Percentiles rank a stretch among this genome's conserved stretches.
Evolutionary conservation across 2,113 vertebrate genomes (phyloP).

Genomic region (Sinocyclocheilus anophthalmus): DNA sequence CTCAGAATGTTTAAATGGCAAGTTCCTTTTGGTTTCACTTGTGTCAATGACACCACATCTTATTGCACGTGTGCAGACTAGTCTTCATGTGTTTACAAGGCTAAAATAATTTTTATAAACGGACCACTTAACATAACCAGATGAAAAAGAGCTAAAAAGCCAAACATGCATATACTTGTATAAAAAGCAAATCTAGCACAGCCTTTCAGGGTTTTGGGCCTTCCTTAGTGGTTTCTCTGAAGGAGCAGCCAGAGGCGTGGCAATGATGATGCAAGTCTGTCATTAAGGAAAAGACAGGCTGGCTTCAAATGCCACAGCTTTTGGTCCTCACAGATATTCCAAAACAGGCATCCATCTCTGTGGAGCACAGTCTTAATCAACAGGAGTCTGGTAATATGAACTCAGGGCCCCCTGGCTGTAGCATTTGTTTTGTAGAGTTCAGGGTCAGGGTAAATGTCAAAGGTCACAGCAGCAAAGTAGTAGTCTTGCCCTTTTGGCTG

Average conservation of each 20-base stretch:
- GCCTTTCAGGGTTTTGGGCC: slow-evolving; percentile 3
- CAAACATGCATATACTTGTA: slow-evolving; percentile 10
- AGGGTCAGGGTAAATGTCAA: slow-evolving; percentile 34
- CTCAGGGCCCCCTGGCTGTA: not conserved
- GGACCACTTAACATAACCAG: slow-evolving; percentile 13
- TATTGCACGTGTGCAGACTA: slow-evolving; percentile 12
- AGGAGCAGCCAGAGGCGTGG: not conserved
- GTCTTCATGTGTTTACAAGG: slow-evolving; percentile 9
- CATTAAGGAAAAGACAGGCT: slow-evolving; percentile 25
- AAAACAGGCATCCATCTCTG: not conserved
- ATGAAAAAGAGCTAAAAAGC: slow-evolving; percentile 20
- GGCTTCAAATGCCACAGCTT: slow-evolving; percentile 2
- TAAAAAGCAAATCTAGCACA: not conserved
- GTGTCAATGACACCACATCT: not conserved
- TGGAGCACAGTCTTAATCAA: not conserved
- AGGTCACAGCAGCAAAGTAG: not conserved
- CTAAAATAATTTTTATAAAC: slow-evolving; percentile 20
- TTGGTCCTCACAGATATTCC: slow-evolving; percentile 27
- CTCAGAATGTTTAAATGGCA: not conserved
- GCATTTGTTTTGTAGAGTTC: slow-evolving; percentile 18
- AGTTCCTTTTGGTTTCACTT: not conserved
- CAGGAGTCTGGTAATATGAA: slow-evolving; percentile 20
- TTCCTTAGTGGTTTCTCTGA: slow-evolving; percentile 17
- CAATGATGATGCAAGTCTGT: slow-evolving; percentile 27
- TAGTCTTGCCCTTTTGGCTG: not conserved